Evolutionary conservation across 2,888 invertebrate species (phyloP), one percentile per base, ranked within the genome.

Genomic region (Ceraclea dissimilis): DNA sequence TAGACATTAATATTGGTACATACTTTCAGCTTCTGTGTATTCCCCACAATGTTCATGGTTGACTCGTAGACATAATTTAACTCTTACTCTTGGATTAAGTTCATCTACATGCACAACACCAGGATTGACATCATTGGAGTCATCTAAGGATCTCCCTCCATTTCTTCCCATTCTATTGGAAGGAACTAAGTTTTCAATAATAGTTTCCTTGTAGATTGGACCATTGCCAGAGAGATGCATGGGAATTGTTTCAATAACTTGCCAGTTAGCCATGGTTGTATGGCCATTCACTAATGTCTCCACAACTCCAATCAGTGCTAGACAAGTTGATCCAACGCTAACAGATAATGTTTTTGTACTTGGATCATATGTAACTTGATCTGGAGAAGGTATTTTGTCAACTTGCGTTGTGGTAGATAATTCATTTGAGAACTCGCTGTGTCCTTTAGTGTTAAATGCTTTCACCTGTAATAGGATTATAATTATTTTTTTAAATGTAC

Each of bases 341-440:
- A 93, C 86, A n/a, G 86, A 84, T 13, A 93, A 71, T 0, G 81
- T 83, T 47, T 84, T 83, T 2, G 87, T 83, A 64, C 83, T 83
- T 2, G 90, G 90, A 68, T 93, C 91, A 67, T 85, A 93, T 22
- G 86, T 88, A 20, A 92, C 91, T 61, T 88, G 81, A 62, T 89
- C 80, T 0, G 93, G 90, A 0, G 86, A 75, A 1, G 90, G 87
- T 52, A 93, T 90, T 66, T 86, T 82, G 63, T 91, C 90, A 17
- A 94, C 91, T 65, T 88, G 86, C 0, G 93, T 93, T 2, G 86
- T 85, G 43, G 86, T 86, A 1, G 83, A 79, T 48, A 90, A 84
- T 68, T 92, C 91, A 65, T 90, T 89, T 1, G 93, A 93, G 67
- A 86, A 90, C 63, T 90, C 89, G 60, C 93, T 93, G 63, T 86